phyloP scores from a whole-genome alignment of 2,113 vertebrate species.

The Tyto alba region DNA sequence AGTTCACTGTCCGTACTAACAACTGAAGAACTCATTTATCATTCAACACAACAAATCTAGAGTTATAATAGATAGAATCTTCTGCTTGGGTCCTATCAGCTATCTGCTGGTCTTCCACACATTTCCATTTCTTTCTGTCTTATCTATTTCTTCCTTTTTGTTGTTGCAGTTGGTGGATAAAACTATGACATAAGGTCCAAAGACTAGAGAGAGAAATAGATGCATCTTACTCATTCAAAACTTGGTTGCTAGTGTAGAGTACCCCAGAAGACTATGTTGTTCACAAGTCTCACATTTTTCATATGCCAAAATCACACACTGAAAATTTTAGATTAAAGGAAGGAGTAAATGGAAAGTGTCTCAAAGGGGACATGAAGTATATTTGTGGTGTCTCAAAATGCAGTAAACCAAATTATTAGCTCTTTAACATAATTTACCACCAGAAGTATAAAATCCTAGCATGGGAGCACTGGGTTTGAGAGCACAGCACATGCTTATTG shows the following conservation, averaged over 20 bases:
- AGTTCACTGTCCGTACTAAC: background rate
- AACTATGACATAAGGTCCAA: background rate
- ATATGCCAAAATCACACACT: background rate
- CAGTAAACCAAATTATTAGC: background rate
- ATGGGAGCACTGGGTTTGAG: background rate
- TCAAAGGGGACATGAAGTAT: background rate
- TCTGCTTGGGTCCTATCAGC: background rate
- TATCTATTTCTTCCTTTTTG: background rate
- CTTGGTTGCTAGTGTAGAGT: background rate
- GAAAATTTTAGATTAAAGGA: background rate
- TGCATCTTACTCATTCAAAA: background rate
- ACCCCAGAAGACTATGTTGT: background rate
- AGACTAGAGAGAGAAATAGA: background rate
- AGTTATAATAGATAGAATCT: background rate
- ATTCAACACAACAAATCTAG: background rate
- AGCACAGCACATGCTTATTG: background rate
- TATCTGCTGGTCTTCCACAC: background rate
- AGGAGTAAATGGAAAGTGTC: background rate
- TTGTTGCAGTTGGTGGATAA: background rate
- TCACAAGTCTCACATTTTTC: background rate
- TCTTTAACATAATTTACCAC: background rate
- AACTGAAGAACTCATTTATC: background rate
- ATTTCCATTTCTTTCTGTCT: background rate
- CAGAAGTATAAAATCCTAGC: background rate
- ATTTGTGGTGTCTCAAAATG: background rate